These are phyloP conservation scores for Orycteropus afer DNA, from an alignment of 2,113 vertebrate genomes.

Conservation along the genomic window DNA sequence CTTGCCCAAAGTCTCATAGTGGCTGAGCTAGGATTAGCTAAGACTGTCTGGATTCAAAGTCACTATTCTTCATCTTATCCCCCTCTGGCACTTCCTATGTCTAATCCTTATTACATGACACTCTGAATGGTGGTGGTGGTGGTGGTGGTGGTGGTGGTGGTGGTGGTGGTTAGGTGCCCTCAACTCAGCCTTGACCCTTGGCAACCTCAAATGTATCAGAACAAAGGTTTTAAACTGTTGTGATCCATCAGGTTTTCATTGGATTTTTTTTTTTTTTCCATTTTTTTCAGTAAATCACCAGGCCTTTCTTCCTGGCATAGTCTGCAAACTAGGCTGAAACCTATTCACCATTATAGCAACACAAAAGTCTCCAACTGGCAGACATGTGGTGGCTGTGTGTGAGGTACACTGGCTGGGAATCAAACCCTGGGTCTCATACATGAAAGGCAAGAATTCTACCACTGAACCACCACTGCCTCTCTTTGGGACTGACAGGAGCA, in stretches of 20 bases:
- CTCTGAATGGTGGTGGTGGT: not conserved
- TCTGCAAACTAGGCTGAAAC: not conserved
- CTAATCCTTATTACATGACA: rapidly evolving
- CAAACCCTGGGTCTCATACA: not conserved
- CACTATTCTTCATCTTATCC: not conserved
- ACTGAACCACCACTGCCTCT: not conserved
- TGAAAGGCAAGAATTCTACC: not conserved
- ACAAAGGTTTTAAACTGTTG: not conserved
- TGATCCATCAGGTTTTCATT: not conserved
- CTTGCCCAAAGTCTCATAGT: not conserved
- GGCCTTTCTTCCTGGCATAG: not conserved
- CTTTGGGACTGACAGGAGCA: not conserved
- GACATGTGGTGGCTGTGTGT: not conserved
- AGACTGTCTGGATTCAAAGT: not conserved
- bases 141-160: not conserved
- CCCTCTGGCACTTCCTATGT: not conserved
- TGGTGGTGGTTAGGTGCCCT: not conserved
- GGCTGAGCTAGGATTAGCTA: not conserved
- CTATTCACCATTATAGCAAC: not conserved
- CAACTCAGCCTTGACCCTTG: not conserved
- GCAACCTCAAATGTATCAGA: too few relatives aligned
- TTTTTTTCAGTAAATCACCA: not conserved
- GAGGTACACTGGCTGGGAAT: not conserved
- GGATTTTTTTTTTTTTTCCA: too few relatives aligned
- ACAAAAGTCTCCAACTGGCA: not conserved